Evolutionary conservation across 2,113 vertebrate species (phyloP).

Genomic region (Siniperca knerii): DNA sequence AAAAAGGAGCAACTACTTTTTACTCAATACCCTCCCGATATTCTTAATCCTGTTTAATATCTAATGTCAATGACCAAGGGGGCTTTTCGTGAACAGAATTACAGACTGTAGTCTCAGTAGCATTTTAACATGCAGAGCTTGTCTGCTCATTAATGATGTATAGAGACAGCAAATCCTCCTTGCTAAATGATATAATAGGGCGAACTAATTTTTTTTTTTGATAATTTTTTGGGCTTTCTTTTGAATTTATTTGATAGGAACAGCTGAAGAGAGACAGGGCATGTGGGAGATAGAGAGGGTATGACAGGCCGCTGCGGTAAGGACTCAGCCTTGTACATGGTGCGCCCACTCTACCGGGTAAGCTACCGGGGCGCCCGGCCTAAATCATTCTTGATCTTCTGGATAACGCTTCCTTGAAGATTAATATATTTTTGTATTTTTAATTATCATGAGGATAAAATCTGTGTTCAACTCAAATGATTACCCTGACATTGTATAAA

Average conservation of each 20-base stretch:
- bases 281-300: too few relatives aligned
- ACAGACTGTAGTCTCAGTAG: constrained; percentile 15
- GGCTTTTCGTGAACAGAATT: constrained; percentile 45
- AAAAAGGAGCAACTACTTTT: constrained; percentile 32
- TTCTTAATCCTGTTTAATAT: constrained; percentile 56
- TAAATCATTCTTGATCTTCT: constrained; percentile 40
- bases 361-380: background rate
- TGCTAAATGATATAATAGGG: constrained; percentile 57
- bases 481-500: background rate
- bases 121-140: constrained; percentile 49
- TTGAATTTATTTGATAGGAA: too few relatives aligned
- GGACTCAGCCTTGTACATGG: too few relatives aligned
- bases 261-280: too few relatives aligned
- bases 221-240: too few relatives aligned
- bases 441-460: constrained; percentile 44
- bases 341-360: too few relatives aligned
- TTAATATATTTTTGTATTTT: constrained; percentile 26
- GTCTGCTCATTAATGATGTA: constrained; percentile 50
- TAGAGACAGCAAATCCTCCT: constrained; percentile 50
- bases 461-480: constrained; percentile 41
- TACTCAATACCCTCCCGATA: constrained; percentile 19
- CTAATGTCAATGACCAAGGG: constrained; percentile 35
- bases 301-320: too few relatives aligned
- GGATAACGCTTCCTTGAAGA: constrained; percentile 31
- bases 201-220: constrained; percentile 11